Evolutionary conservation across 2,888 invertebrate genomes (phyloP).

Genomic region (Dynastes grantii): DNA sequence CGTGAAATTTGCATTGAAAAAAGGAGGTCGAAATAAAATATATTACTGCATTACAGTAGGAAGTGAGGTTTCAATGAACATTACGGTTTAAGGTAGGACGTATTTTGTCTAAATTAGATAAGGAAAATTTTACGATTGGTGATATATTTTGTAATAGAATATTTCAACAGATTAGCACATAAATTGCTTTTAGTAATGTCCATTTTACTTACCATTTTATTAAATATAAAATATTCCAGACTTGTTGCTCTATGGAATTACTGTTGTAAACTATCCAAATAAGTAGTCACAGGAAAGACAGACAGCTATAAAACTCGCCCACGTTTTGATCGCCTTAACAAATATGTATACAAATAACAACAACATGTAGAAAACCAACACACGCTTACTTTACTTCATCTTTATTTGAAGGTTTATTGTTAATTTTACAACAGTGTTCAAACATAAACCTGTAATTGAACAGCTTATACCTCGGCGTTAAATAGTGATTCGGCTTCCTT

Average conservation of each 20-base stretch:
- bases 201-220: background rate
- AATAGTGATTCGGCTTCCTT: slow-evolving; percentile 16
- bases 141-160: background rate
- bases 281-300: no score
- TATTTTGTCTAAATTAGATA: background rate
- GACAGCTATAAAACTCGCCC: no score
- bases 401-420: background rate
- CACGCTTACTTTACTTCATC: background rate
- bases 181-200: background rate
- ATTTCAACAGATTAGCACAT: background rate
- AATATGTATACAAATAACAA: no score
- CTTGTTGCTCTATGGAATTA: no score
- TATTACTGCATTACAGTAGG: background rate
- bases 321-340: no score
- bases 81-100: background rate
- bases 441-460: slow-evolving; percentile 10
- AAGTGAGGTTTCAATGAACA: background rate
- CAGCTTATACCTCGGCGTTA: background rate
- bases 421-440: background rate
- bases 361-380: background rate
- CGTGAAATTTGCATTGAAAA: slow-evolving; percentile 1
- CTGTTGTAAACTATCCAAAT: no score
- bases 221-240: no score
- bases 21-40: background rate
- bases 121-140: background rate